Conservation (phyloP, 1,140 invertebrate species). For the Schlechtendalia chinensis region DNA sequence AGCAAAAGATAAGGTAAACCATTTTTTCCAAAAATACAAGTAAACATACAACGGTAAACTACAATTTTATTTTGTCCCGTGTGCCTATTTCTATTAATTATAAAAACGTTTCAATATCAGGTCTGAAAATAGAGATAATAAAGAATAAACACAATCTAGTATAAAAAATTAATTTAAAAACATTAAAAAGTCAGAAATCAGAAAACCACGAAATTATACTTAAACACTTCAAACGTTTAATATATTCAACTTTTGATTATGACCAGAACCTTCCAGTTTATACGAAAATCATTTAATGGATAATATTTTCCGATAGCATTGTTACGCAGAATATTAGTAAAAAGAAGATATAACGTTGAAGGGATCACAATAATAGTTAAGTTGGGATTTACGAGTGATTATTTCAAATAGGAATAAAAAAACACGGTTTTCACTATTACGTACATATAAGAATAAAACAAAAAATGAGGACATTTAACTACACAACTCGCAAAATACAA, state of each 20-base stretch:
- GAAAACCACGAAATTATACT: neutral
- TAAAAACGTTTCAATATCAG: neutral
- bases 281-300: too few species aligned
- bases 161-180: too few species aligned
- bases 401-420: too few species aligned
- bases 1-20: neutral
- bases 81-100: neutral
- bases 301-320: too few species aligned
- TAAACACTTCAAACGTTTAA: neutral
- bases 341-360: too few species aligned
- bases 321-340: too few species aligned
- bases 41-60: neutral
- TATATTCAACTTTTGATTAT: neutral
- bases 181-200: neutral
- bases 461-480: too few species aligned
- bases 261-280: neutral
- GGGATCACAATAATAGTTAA: too few species aligned
- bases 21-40: neutral
- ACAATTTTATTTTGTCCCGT: neutral
- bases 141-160: neutral
- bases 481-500: too few species aligned
- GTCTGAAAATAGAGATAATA: neutral
- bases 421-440: too few species aligned
- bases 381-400: too few species aligned
- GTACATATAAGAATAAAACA: too few species aligned